Evolutionary conservation across 2,797 vertebrate species (phyloP), one percentile per base, ranked within the genome.

Genomic region (Allochrocebus solatus): DNA sequence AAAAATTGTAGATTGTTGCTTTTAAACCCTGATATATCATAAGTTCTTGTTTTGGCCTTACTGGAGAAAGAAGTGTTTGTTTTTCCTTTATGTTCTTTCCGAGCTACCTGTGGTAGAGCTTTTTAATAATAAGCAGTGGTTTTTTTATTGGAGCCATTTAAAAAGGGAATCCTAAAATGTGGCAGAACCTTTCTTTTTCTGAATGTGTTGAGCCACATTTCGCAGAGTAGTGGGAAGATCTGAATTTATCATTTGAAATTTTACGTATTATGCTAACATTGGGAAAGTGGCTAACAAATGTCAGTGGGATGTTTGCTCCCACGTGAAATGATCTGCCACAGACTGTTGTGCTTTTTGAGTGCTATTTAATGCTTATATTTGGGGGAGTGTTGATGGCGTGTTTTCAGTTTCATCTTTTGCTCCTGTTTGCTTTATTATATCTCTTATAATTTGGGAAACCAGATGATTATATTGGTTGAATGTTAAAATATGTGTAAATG

Each of bases 131-230:
- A 84, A 70, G 78, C 36, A 70, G 28, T 46, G 41, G 8, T n/a
- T 61, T 87, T 87, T 95, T 95, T 75, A 59, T 4, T 91, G 28
- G 28, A 70, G 41, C 16, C 55, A 16, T 87, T 86, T 83, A 72
- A 84, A 90, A 64, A 79, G 22, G 48, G 64, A 84, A 30, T 81
- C 82, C 96, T 97, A 28, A 94, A 88, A 39, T 2, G 22, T 43
- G 30, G 36, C n/a, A 67, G 28, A 91, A 17, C 14, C 19, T 61
- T 76, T 19, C 85, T 76, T 64, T 64, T 43, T 86, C 85, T n/a
- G 6, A 39, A 14, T 79, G 17, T 79, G 8, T 72, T 75, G 72
- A 80, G 30, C 24, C 41, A 78, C 53, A 67, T 55, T 50, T 95
- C 91, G 36, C 26, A 91, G 79, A 81, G 41, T 64, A 33, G 14